phyloP scores from a whole-genome alignment of 1,140 invertebrate genomes.

The Phenacoccus solenopsis region DNA sequence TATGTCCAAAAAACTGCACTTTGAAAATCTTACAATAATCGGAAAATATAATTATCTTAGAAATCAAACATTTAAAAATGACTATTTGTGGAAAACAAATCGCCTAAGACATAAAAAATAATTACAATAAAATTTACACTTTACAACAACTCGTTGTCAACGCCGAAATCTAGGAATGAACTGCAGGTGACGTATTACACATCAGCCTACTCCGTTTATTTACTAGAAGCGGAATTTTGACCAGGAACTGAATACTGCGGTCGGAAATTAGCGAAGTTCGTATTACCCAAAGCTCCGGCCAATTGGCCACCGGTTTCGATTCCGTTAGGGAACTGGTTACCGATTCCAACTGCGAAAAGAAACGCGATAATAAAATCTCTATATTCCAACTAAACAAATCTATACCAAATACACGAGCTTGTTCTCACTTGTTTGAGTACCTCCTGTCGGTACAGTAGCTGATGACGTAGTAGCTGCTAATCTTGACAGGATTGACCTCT shows the following conservation, averaged over 20 bases:
- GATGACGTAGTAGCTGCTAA: constrained; percentile 64
- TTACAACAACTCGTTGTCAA: too few relatives aligned
- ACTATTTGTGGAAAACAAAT: too few relatives aligned
- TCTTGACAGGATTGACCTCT: constrained; percentile 84
- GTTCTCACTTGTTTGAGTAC: constrained; percentile 4
- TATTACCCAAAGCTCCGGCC: constrained; percentile 57
- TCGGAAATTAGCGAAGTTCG: constrained; percentile 75
- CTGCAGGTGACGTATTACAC: too few relatives aligned
- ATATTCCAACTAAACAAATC: not conserved
- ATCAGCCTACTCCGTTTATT: not conserved
- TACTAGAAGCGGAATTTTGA: constrained; percentile 43
- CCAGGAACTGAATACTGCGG: constrained; percentile 82
- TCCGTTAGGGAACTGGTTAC: constrained; percentile 60
- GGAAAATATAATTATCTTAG: too few relatives aligned
- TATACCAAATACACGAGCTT: not conserved
- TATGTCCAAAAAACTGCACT: too few relatives aligned
- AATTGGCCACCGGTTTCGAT: constrained; percentile 56
- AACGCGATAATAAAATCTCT: not conserved
- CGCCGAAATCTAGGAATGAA: too few relatives aligned
- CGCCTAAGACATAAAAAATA: too few relatives aligned
- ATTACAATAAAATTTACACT: too few relatives aligned
- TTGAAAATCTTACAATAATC: too few relatives aligned
- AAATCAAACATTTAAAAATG: too few relatives aligned
- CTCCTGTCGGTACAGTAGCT: constrained; percentile 20
- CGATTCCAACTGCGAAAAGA: constrained; percentile 34